Percentiles rank a stretch among this genome's conserved stretches.
Evolutionary conservation across 2,797 vertebrate species (phyloP).

Genomic region (Poecile montanus): DNA sequence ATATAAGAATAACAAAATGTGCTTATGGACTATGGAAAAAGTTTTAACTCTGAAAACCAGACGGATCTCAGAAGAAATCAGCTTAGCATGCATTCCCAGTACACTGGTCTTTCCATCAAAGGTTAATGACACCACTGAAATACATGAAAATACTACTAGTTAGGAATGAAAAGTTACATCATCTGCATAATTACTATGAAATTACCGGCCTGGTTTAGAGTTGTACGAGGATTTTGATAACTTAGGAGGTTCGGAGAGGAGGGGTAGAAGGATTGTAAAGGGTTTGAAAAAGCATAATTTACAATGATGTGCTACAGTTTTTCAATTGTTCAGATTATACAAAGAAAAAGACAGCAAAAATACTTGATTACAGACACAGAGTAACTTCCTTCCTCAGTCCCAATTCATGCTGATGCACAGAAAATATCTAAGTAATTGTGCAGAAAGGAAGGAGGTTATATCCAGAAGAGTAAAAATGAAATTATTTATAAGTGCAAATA

Average conservation of each 20-base stretch:
- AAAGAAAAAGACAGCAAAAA: not conserved
- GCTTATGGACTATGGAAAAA: not conserved
- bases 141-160: not conserved
- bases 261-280: not conserved
- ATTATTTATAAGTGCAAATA: not conserved
- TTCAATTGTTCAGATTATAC: not conserved
- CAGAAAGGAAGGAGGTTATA: not conserved
- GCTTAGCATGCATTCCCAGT: not conserved
- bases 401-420: not conserved
- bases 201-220: not conserved
- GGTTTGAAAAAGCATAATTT: not conserved
- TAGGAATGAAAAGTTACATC: not conserved
- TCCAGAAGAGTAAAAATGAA: not conserved
- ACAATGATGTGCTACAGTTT: not conserved
- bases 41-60: not conserved
- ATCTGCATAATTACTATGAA: not conserved
- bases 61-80: not conserved
- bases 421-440: not conserved
- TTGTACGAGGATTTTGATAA: not conserved
- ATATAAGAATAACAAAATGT: not conserved
- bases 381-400: not conserved
- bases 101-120: not conserved
- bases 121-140: not conserved
- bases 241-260: not conserved
- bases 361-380: not conserved